These are phyloP conservation scores for Hypselothyrea guttata DNA, from an alignment of 2,888 invertebrate species.

Conservation along the genomic window DNA sequence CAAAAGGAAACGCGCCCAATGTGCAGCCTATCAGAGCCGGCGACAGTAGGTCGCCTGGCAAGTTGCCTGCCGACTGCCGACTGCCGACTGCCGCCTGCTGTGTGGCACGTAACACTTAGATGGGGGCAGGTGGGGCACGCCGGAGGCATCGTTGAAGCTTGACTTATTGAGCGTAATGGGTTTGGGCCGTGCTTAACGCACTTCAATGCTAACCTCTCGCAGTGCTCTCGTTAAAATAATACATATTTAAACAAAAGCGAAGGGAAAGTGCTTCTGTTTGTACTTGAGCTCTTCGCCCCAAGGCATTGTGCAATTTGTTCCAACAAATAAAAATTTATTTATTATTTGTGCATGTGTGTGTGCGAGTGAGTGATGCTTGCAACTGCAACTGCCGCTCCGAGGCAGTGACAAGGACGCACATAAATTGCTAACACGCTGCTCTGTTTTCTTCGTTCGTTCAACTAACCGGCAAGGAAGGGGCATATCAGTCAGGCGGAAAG, in stretches of 20 bases:
- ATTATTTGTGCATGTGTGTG: slow-evolving; percentile 19
- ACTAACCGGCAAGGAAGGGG: too few species aligned
- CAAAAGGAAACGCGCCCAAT: neutral
- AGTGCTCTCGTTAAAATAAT: slow-evolving; percentile 25
- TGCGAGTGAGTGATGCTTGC: slow-evolving; percentile 12
- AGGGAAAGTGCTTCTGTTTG: neutral
- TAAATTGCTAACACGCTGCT: slow-evolving; percentile 66
- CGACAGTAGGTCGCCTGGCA: slow-evolving; percentile 6
- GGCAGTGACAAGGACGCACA: slow-evolving; percentile 58
- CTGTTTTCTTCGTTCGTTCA: slow-evolving; percentile 22
- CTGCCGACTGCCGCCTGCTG: slow-evolving; percentile 29
- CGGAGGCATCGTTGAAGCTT: slow-evolving; percentile 6
- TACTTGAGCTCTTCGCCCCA: slow-evolving; percentile 9
- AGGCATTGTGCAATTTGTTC: slow-evolving; percentile 46
- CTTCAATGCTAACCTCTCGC: slow-evolving; percentile 28
- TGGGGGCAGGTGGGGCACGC: neutral
- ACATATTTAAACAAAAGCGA: slow-evolving; percentile 29
- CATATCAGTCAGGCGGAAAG: too few species aligned
- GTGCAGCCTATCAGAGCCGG: slow-evolving; percentile 21
- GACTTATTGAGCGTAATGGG: slow-evolving; percentile 35
- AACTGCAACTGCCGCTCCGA: slow-evolving; percentile 17
- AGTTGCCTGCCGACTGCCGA: neutral
- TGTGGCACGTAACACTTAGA: neutral
- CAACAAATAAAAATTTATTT: slow-evolving; percentile 42
- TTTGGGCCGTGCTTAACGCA: slow-evolving; percentile 39